A percentile compares a stretch with the other conserved stretches of the same genome.
phyloP scores from a whole-genome alignment of 2,113 vertebrate genomes.

The Haemorhous mexicanus region DNA sequence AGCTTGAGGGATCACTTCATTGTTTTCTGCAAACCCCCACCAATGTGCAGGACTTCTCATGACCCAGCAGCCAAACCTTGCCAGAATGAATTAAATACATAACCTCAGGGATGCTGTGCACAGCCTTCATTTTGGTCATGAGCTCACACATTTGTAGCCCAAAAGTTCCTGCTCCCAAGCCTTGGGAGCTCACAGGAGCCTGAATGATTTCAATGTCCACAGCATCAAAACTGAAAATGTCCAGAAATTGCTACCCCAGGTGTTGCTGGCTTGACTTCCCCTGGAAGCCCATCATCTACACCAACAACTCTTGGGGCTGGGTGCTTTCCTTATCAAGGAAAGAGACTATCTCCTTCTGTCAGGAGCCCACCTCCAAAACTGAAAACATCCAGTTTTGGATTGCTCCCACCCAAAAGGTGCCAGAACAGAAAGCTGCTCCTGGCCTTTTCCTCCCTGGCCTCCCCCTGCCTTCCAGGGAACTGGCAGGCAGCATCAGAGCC shows the following conservation, averaged over 20 bases:
- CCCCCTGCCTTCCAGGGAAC: background rate
- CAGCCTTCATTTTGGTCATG: background rate
- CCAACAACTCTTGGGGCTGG: background rate
- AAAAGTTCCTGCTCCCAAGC: background rate
- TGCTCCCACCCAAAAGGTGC: background rate
- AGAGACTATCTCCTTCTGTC: rapidly evolving
- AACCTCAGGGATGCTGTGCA: background rate
- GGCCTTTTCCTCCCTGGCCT: background rate
- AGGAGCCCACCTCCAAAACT: background rate
- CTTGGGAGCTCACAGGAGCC: background rate
- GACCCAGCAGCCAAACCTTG: background rate
- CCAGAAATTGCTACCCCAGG: background rate
- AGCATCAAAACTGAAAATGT: background rate
- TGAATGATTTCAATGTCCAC: rapidly evolving
- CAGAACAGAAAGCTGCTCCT: background rate
- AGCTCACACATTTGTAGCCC: background rate
- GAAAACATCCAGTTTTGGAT: background rate
- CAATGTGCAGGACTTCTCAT: rapidly evolving
- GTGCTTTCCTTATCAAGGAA: background rate
- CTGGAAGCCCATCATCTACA: background rate
- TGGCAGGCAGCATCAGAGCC: background rate
- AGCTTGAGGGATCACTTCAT: background rate
- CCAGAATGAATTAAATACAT: background rate
- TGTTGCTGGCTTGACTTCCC: background rate
- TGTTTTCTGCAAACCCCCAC: background rate